phyloP scores from a whole-genome alignment of 1,140 invertebrate species.

The Ceratosolen solmsi region DNA sequence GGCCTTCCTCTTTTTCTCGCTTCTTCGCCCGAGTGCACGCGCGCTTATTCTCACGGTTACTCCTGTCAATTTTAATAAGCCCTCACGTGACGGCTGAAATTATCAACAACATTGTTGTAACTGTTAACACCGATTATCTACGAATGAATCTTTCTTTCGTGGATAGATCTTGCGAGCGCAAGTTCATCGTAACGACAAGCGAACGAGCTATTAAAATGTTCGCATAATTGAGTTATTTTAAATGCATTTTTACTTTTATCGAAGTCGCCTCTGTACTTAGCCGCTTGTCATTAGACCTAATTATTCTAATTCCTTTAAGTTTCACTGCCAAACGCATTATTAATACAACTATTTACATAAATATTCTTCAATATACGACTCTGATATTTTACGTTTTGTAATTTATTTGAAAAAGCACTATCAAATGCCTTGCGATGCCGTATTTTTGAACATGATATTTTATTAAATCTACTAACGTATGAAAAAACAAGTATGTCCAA shows the following conservation, averaged over 20 bases:
- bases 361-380: too few relatives aligned
- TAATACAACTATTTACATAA: background rate
- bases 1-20: background rate
- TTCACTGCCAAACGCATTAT: background rate
- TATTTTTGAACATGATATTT: background rate
- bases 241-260: background rate
- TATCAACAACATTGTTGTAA: background rate
- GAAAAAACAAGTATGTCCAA: background rate
- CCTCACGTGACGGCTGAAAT: background rate
- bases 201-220: background rate
- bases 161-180: background rate
- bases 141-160: background rate
- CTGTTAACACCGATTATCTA: background rate
- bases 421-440: too few relatives aligned
- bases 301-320: background rate
- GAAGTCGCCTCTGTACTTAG: background rate
- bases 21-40: constrained; percentile 11
- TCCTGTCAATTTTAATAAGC: constrained; percentile 14
- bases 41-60: constrained; percentile 19
- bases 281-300: background rate
- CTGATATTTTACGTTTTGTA: too few relatives aligned
- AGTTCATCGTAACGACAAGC: background rate
- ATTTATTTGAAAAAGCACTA: too few relatives aligned
- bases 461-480: background rate
- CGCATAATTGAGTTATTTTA: background rate